Evolutionary conservation across 2,888 invertebrate species (phyloP), one percentile per base, ranked within the genome.

Genomic region (Colostygia pectinataria): DNA sequence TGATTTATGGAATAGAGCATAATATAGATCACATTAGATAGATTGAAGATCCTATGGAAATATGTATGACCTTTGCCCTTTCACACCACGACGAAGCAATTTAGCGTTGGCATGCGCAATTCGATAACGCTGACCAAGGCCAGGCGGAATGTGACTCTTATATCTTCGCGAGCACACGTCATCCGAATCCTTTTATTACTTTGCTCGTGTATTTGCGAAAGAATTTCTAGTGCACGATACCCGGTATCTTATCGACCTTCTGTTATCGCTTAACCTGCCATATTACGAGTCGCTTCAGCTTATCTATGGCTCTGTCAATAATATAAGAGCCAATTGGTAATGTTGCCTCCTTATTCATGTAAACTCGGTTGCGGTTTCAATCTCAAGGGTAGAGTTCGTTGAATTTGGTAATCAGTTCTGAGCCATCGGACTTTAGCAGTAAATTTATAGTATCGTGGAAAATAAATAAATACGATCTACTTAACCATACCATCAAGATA

Each of bases 111-210:
- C 63, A 69, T 73, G 70, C 67, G 70, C 64, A 60, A 65, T 53
- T 56, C 65, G 70, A 76, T 74, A 73, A 67, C 63, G 62, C 61
- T 53, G 59, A 60, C 56, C 68, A 67, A 66, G 70, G 63, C 49
- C 57, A 61, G 36, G 34, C 53, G 69, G 66, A 71, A 74, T 70
- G 68, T 41, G 71, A 70, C 60, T 63, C 65, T 66, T 31, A 49
- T 52, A 46, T 55, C 41, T 46, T 55, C 39, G 37, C 43, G 23
- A 44, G 38, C 44, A 27, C 45, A 29, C 40, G 52, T 47, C 49
- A 53, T 46, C 34, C 29, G 42, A 47, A 40, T 45, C 38, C 41
- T 49, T 45, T 32, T 41, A 42, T 44, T 44, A 32, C 34, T 32
- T 39, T 4, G 39, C 47, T 29, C 45, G 52, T 46, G 46, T 42